Evolutionary conservation across 2,113 vertebrate genomes (phyloP), one percentile per base, ranked within the genome.

Genomic region (Zootoca vivipara): DNA sequence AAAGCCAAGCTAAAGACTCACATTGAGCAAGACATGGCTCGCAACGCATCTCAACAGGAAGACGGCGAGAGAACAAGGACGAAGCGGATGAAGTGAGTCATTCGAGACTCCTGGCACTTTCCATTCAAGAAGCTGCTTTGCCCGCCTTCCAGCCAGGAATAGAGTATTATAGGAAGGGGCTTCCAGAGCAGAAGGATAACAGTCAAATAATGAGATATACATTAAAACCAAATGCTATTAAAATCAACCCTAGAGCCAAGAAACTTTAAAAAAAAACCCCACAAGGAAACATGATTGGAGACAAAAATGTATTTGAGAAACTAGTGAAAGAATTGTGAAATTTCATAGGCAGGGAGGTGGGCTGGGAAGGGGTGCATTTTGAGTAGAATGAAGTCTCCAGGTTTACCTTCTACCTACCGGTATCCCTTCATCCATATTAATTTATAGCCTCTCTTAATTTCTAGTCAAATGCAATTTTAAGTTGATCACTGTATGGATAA

Each of bases 1-100:
- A 67, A 87, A 93, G 91, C 22, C 84, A 87, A 90, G 77, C 83
- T 87, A 80, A 40, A 86, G 89, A 87, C 87, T 88, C 87, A 87
- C 75, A 7, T 89, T 91, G 83, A 86, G 78, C 0, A 0, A 80
- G 70, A 28, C 52, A 13, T 58, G 79, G 89, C 84, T 85, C 80
- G 38, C 70, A 87, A 26, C 77, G 3, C 67, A 79, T 74, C 83
- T 90, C 70, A 87, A 1, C 83, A 81, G 88, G 56, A 4, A 0
- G 73, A 80, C 75, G 79, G 84, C 1, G 0, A 81, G 79, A 91
- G 82, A 91, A 3, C 9, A 35, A 90, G 67, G 7, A 85, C 13
- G 81, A n/a, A n/a, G n/a, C 3, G 22, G 84, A 86, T 69, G 72
- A 42, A 80, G 24, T 78, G 89, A 75, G 65, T 83, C 65, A 70